phyloP scores from a whole-genome alignment of 2,888 invertebrate species.

The Lithophane leautieri region DNA sequence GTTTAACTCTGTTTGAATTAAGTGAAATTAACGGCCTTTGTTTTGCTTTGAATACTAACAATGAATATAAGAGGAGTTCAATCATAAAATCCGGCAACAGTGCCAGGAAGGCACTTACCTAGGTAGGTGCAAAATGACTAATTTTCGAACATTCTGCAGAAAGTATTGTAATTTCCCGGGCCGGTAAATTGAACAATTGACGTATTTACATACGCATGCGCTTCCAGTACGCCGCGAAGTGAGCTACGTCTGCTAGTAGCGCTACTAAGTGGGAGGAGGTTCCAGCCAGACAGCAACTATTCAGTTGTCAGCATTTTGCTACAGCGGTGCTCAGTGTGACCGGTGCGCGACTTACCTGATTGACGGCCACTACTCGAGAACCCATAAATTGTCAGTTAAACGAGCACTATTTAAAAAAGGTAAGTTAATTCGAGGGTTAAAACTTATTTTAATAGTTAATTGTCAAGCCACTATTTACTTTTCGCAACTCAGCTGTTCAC shows the following conservation, averaged over 20 bases:
- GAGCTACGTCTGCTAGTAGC: conserved; percentile 68
- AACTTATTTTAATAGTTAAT: conserved; percentile 24
- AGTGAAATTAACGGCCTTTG: background rate
- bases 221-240: conserved; percentile 77
- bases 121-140: background rate
- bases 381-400: conserved; percentile 33
- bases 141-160: background rate
- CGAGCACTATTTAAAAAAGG: conserved; percentile 46
- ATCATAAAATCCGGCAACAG: background rate
- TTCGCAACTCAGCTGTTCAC: conserved; percentile 67
- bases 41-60: background rate
- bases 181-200: conserved; percentile 80
- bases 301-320: conserved; percentile 65
- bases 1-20: background rate
- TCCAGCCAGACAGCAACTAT: conserved; percentile 52
- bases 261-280: conserved; percentile 48
- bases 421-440: conserved; percentile 39
- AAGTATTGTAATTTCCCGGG: conserved; percentile 74
- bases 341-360: conserved; percentile 46
- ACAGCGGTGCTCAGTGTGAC: conserved; percentile 55
- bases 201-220: conserved; percentile 82
- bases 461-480: conserved; percentile 28
- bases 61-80: background rate
- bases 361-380: conserved; percentile 40
- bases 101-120: background rate